phyloP scores from a whole-genome alignment of 2,113 vertebrate species.

The Nansenia antarctica region DNA sequence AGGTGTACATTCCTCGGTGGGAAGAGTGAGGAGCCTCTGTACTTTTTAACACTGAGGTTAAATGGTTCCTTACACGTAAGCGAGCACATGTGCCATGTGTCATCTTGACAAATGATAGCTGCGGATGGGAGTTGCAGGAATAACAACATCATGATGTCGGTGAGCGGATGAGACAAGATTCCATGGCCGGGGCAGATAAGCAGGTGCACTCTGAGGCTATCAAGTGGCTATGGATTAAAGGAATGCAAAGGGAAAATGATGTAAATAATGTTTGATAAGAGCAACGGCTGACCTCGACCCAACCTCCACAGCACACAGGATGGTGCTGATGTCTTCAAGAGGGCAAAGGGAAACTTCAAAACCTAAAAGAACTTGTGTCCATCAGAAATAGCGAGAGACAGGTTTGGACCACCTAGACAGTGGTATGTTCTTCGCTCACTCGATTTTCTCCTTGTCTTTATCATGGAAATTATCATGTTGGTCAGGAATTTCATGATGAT shows the following conservation, averaged over 20 bases:
- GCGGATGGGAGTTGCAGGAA: conserved; percentile 40
- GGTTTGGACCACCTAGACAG: no score
- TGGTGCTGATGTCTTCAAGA: neutral
- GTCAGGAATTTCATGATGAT: no score
- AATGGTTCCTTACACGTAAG: conserved; percentile 48
- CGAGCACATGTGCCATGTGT: conserved; percentile 44
- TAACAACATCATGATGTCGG: conserved; percentile 42
- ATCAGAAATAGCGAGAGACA: no score
- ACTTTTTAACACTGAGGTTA: conserved; percentile 58
- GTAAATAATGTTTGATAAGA: conserved; percentile 45
- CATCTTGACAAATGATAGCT: conserved; percentile 41
- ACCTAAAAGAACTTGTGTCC: no score
- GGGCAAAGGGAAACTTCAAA: neutral
- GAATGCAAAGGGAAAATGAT: conserved; percentile 39
- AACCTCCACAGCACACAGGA: neutral
- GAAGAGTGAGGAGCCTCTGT: conserved; percentile 45
- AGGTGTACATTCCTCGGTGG: conserved; percentile 67
- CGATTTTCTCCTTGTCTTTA: no score
- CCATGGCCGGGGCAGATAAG: conserved; percentile 25
- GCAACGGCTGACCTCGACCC: neutral
- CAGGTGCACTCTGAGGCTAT: conserved; percentile 40
- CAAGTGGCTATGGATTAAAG: conserved; percentile 36
- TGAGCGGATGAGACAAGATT: conserved; percentile 30
- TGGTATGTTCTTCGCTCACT: no score
- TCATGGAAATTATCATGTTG: no score